phyloP scores from a whole-genome alignment of 64 coral and sea anemone genomes.

The Hydrozoanthus tunicans region DNA sequence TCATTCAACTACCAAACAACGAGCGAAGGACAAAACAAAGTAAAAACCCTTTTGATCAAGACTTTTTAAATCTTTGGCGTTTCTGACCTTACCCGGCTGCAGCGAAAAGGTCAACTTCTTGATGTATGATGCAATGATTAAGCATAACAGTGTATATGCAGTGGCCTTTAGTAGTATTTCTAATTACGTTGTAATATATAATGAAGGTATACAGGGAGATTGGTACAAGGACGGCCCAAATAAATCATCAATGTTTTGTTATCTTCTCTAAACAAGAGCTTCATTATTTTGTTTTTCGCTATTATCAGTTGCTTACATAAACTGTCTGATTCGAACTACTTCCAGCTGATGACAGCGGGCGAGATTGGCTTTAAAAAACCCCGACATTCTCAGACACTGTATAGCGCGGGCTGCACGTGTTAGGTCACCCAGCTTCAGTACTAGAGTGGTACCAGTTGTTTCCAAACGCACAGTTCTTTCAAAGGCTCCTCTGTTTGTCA shows the following conservation, averaged over 20 bases:
- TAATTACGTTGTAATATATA: neutral
- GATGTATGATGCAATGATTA: too few species aligned
- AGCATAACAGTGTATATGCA: neutral
- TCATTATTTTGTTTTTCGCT: neutral
- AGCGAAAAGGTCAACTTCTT: too few species aligned
- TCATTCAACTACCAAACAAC: too few species aligned
- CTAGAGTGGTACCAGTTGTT: neutral
- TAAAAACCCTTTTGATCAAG: too few species aligned
- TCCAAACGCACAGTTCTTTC: neutral
- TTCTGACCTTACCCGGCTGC: too few species aligned
- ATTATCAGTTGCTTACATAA: constrained; percentile 56
- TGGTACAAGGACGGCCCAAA: neutral
- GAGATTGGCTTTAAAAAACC: neutral
- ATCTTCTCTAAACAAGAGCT: constrained; percentile 37
- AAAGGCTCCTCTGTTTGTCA: constrained; percentile 10
- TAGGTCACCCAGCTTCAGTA: constrained; percentile 2
- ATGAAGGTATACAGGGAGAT: neutral
- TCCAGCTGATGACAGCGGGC: constrained; percentile 12
- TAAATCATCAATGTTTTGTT: constrained; percentile 20
- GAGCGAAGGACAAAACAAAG: too few species aligned
- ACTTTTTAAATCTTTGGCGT: too few species aligned
- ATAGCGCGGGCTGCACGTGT: neutral
- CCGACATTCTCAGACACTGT: neutral
- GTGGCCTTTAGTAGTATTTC: neutral
- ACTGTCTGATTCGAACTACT: neutral